Evolutionary conservation across 2,888 invertebrate species (phyloP).

Genomic region (Orthosia incerta): DNA sequence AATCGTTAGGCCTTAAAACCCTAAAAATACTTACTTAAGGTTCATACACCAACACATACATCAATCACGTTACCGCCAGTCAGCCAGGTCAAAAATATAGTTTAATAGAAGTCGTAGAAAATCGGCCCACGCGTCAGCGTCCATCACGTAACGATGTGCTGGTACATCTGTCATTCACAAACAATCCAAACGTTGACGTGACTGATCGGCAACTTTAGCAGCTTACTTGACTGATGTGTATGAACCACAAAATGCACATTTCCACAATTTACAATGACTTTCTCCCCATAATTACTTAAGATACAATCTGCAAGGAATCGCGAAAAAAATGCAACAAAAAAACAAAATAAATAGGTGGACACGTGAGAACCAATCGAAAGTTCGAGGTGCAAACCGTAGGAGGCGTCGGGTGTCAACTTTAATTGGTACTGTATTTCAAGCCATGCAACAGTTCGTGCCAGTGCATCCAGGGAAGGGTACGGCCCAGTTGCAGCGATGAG

Average conservation of each 20-base stretch:
- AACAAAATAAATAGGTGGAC: conserved; percentile 68
- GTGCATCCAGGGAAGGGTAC: conserved; percentile 72
- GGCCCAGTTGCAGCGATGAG: conserved; percentile 73
- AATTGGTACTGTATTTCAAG: conserved; percentile 89
- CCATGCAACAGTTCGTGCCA: conserved; percentile 81
- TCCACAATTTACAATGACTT: not conserved
- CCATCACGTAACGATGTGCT: not conserved
- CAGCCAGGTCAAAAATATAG: not conserved
- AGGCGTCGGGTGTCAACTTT: conserved; percentile 88
- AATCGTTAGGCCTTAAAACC: too few relatives aligned
- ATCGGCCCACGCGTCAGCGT: too few relatives aligned
- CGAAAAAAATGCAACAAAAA: conserved; percentile 43
- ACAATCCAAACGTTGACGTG: not conserved
- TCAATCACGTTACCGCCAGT: too few relatives aligned
- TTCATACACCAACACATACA: too few relatives aligned
- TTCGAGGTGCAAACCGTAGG: conserved; percentile 84
- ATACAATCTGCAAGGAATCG: conserved; percentile 27
- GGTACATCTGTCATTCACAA: not conserved
- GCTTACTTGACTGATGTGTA: not conserved
- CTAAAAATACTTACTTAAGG: too few relatives aligned
- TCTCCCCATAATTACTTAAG: conserved; percentile 25
- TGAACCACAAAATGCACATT: not conserved
- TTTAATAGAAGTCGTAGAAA: too few relatives aligned
- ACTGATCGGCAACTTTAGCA: not conserved
- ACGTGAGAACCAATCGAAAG: conserved; percentile 79